Percentiles rank a stretch among this genome's conserved stretches.
These are phyloP conservation scores for Plotosus lineatus DNA, from an alignment of 2,113 vertebrate species.

Conservation along the genomic window DNA sequence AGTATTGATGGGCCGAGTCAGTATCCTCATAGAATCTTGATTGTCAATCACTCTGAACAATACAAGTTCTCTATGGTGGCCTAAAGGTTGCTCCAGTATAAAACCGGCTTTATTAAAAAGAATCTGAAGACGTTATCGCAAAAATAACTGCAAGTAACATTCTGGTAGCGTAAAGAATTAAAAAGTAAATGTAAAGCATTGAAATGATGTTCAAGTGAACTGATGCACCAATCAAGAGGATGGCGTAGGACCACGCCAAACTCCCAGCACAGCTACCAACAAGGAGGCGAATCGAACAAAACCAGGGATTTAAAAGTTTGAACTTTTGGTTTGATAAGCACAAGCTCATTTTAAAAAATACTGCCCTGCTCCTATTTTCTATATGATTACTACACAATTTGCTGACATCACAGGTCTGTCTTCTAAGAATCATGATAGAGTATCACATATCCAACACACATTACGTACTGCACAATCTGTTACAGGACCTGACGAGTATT, in stretches of 20 bases:
- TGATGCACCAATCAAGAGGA: neutral
- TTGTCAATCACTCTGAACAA: neutral
- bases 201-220: neutral
- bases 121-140: too few species aligned
- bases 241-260: neutral
- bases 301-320: neutral
- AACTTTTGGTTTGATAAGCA: neutral
- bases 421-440: neutral
- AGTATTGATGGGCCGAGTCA: neutral
- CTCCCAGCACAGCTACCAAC: neutral
- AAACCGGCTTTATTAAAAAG: neutral
- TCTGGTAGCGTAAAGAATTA: neutral
- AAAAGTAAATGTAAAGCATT: neutral
- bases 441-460: neutral
- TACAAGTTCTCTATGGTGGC: neutral
- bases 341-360: neutral
- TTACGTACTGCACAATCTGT: neutral
- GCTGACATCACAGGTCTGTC: neutral
- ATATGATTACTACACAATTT: too few species aligned
- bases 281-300: neutral
- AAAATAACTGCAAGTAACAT: too few species aligned
- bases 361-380: too few species aligned
- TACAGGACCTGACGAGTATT: neutral
- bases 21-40: neutral
- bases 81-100: neutral